Conservation (phyloP, 1,140 invertebrate genomes). For the fruit fly (Drosophila melanogaster) region DNA sequence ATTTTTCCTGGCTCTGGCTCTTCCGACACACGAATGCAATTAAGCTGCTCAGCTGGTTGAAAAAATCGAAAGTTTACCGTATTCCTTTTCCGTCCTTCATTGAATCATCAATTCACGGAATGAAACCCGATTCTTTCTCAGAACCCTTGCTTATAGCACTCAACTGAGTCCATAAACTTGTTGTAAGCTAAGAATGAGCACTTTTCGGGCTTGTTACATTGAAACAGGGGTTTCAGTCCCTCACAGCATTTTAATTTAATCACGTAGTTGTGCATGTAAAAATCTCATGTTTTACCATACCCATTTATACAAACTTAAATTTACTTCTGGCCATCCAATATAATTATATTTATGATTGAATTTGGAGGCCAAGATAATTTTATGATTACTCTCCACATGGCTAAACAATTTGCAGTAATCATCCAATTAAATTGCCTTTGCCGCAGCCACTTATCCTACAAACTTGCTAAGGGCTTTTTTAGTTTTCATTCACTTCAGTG, state of each 20-base stretch:
- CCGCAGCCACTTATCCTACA: not conserved
- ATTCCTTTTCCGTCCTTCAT: slow-evolving; percentile 4
- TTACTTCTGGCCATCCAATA: not conserved
- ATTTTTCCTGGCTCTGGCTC: slow-evolving; percentile 34
- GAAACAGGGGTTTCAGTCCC: too few species aligned
- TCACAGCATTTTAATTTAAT: too few species aligned
- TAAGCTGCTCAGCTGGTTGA: slow-evolving; percentile 47
- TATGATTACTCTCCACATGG: slow-evolving; percentile 1
- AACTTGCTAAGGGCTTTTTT: not conserved
- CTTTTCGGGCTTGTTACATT: too few species aligned
- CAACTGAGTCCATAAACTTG: not conserved
- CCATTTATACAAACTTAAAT: not conserved
- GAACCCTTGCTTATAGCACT: not conserved
- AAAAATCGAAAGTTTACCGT: slow-evolving; percentile 25
- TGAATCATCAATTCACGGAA: slow-evolving; percentile 18
- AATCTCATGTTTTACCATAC: too few species aligned
- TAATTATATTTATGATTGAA: not conserved
- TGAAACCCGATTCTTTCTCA: not conserved
- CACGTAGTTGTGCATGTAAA: too few species aligned
- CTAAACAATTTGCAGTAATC: slow-evolving; percentile 12
- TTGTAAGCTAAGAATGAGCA: too few species aligned
- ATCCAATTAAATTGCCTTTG: not conserved
- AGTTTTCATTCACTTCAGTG: slow-evolving; percentile 22
- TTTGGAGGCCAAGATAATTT: too few species aligned
- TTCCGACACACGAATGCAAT: slow-evolving; percentile 47